phyloP scores from a whole-genome alignment of 2,113 vertebrate genomes.

The Neoarius graeffei region DNA sequence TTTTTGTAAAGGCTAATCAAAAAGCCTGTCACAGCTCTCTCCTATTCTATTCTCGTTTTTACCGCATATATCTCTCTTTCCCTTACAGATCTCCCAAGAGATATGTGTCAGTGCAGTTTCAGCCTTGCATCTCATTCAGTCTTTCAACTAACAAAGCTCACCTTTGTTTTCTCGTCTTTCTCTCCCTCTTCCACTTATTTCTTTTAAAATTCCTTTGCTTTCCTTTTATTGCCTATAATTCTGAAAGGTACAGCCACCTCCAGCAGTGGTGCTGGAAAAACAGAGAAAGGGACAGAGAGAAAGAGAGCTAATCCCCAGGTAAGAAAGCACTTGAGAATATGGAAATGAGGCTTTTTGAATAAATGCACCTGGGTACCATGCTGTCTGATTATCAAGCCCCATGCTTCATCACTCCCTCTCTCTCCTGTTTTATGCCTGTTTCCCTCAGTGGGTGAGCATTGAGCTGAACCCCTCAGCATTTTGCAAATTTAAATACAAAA shows the following conservation, averaged over 20 bases:
- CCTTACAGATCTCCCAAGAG: not conserved
- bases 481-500: not conserved
- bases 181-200: conserved; percentile 5
- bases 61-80: not conserved
- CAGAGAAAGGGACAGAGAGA: not conserved
- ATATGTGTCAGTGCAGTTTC: not conserved
- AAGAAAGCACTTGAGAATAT: conserved; percentile 44
- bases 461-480: not conserved
- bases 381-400: conserved; percentile 37
- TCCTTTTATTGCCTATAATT: not conserved
- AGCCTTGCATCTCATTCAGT: not conserved
- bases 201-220: not conserved
- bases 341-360: conserved; percentile 53
- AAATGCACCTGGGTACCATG: conserved; percentile 32
- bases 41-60: conserved; percentile 11
- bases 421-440: not conserved
- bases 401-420: conserved; percentile 9
- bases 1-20: conserved; percentile 42
- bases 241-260: conserved; percentile 16
- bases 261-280: not conserved
- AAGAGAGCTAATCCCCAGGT: conserved; percentile 23
- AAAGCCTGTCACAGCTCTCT: conserved; percentile 34
- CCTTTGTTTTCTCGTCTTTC: conserved; percentile 8
- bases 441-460: conserved; percentile 1
- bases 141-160: conserved; percentile 36